Evolutionary conservation across 2,888 invertebrate genomes (phyloP).

Genomic region (Ennomos fuscantarius): DNA sequence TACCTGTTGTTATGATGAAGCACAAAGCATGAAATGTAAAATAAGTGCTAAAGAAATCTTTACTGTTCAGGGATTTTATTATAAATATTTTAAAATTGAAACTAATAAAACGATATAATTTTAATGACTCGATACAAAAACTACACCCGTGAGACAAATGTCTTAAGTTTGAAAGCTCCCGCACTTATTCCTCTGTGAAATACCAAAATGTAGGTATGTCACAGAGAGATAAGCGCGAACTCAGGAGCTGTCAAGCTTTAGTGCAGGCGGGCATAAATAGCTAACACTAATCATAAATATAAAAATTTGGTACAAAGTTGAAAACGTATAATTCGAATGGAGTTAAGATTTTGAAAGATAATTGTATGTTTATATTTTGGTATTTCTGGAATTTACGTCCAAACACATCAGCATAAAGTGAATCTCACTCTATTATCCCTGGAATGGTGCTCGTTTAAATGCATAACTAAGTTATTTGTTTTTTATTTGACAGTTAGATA

Average conservation of each 20-base stretch:
- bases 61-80: constrained; percentile 2
- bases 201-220: too few species aligned
- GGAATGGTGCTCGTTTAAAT: constrained; percentile 22
- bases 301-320: constrained; percentile 40
- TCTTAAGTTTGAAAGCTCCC: too few species aligned
- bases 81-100: constrained; percentile 1
- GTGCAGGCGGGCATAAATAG: too few species aligned
- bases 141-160: constrained; percentile 25
- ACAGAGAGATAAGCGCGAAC: too few species aligned
- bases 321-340: too few species aligned
- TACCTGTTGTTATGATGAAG: constrained; percentile 6
- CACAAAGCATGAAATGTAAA: constrained; percentile 23
- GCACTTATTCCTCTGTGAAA: too few species aligned
- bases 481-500: background rate
- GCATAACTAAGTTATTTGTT: constrained; percentile 9
- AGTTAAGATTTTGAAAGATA: too few species aligned
- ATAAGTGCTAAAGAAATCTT: constrained; percentile 7
- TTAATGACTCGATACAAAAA: constrained; percentile 40
- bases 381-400: background rate
- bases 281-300: constrained; percentile 29
- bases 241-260: too few species aligned
- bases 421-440: background rate
- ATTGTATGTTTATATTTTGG: too few species aligned
- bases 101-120: constrained; percentile 14
- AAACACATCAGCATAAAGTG: background rate